Evolutionary conservation across 2,797 vertebrate species (phyloP).

Genomic region (Neomorphus geoffroyi): DNA sequence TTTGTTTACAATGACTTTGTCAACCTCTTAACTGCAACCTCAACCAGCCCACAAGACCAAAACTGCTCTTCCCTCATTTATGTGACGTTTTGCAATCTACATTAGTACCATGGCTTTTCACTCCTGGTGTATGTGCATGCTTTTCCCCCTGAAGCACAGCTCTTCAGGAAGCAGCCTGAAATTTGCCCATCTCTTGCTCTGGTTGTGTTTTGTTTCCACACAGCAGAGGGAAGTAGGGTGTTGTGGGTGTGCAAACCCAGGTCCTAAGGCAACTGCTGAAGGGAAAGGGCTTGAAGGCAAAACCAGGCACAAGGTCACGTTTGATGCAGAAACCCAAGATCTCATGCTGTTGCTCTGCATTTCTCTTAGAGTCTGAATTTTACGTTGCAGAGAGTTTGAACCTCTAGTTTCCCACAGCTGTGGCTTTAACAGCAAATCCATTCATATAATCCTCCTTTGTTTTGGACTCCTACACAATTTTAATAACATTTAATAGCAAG

Average conservation of each 20-base stretch:
- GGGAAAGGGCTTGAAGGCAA: not conserved
- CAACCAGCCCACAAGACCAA: not conserved
- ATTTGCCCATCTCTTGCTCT: not conserved
- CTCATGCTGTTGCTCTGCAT: not conserved
- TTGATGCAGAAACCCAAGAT: not conserved
- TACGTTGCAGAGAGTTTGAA: not conserved
- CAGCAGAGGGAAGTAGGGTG: not conserved
- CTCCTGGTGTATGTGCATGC: not conserved
- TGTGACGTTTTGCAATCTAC: not conserved
- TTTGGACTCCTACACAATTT: not conserved
- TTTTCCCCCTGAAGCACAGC: not conserved
- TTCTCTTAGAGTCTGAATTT: not conserved
- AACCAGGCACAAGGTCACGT: not conserved
- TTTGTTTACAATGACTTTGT: not conserved
- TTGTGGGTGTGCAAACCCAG: not conserved
- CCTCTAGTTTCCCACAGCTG: not conserved
- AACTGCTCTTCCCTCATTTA: not conserved
- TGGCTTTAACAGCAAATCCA: not conserved
- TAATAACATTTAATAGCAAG: not conserved
- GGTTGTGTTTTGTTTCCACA: not conserved
- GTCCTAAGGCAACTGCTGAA: not conserved
- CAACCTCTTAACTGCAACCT: not conserved
- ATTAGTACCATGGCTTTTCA: not conserved
- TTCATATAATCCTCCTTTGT: not conserved
- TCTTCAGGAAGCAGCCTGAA: not conserved